phyloP scores from a whole-genome alignment of 2,888 invertebrate species.

The Drosophila pegasa region DNA sequence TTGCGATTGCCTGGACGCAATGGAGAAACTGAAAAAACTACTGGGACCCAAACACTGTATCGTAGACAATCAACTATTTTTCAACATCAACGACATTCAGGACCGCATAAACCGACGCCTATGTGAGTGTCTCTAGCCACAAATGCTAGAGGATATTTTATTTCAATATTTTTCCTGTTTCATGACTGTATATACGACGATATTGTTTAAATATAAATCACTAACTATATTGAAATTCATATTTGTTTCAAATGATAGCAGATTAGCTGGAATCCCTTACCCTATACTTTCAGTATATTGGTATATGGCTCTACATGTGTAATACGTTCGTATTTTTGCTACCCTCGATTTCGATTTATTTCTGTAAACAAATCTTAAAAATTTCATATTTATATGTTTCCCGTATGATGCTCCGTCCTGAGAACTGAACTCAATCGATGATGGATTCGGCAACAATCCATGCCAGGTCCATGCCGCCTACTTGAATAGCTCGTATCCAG shows the following conservation, averaged over 20 bases:
- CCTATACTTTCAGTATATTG: neutral
- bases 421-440: too few species aligned
- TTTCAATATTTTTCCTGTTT: too few species aligned
- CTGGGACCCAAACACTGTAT: conserved; percentile 27
- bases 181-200: neutral
- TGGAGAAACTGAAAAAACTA: conserved; percentile 45
- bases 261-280: neutral
- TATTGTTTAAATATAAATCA: neutral
- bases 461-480: neutral
- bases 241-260: neutral
- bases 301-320: neutral
- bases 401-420: too few species aligned
- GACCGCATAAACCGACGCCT: conserved; percentile 44
- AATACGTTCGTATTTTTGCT: too few species aligned
- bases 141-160: neutral
- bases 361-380: too few species aligned
- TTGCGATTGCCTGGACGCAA: conserved; percentile 53
- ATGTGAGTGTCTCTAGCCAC: conserved; percentile 37
- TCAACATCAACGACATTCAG: conserved; percentile 45
- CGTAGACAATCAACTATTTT: conserved; percentile 26
- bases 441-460: neutral
- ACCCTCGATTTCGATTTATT: too few species aligned
- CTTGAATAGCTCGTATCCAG: neutral
- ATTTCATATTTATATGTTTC: too few species aligned
- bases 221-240: too few species aligned